Conservation (phyloP, 2,113 vertebrate genomes). For the Carollia perspicillata region DNA sequence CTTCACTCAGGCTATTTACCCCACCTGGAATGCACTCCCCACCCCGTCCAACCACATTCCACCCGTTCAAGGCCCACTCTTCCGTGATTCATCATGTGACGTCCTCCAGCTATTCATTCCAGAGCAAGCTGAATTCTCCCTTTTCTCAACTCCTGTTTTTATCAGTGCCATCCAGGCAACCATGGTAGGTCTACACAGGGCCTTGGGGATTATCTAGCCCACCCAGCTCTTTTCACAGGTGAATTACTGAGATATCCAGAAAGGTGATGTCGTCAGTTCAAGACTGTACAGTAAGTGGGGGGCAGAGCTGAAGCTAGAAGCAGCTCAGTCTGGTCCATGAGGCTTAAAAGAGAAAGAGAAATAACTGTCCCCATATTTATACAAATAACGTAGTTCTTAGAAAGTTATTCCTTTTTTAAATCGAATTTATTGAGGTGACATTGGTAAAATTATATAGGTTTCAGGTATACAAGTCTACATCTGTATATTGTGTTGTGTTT, state of each 20-base stretch:
- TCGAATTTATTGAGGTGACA: too few relatives aligned
- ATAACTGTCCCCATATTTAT: background rate
- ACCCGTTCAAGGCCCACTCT: background rate
- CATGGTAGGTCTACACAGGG: background rate
- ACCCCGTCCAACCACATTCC: background rate
- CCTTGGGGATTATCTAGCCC: background rate
- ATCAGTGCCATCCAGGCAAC: background rate
- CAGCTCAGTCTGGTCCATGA: background rate
- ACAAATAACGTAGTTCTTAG: background rate
- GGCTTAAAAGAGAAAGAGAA: background rate
- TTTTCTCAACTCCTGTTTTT: background rate
- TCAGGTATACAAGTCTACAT: too few relatives aligned
- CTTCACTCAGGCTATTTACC: background rate
- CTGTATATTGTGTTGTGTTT: too few relatives aligned
- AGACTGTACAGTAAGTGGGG: background rate
- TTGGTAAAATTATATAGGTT: too few relatives aligned
- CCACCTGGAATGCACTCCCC: background rate
- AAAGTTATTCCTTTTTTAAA: too few relatives aligned
- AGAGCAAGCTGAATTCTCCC: background rate
- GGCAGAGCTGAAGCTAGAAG: background rate
- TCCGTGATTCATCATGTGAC: background rate
- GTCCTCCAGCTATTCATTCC: background rate
- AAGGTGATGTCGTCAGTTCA: background rate
- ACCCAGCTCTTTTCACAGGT: background rate
- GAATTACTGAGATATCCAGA: background rate